Evolutionary conservation across 2,113 vertebrate genomes (phyloP), one percentile per base, ranked within the genome.

Genomic region (Embiotoca jacksoni): DNA sequence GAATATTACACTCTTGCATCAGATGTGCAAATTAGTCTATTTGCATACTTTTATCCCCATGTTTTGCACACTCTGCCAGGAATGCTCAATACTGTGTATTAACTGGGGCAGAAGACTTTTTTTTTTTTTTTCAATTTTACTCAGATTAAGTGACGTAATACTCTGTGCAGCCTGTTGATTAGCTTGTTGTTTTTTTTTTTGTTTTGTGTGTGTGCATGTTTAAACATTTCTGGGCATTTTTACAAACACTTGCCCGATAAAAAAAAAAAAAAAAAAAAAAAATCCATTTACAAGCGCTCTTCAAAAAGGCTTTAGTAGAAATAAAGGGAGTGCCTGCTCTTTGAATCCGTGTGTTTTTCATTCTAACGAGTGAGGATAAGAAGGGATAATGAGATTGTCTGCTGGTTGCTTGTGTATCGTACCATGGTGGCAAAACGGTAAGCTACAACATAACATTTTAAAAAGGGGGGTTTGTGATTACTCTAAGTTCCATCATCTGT

Each of bases 21-120:
- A 57, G 50, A 63, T 83, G 63, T 73, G 80, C 36, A 68, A 36
- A 78, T 78, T 6, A 37, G 11, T 10, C 6, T 35, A 59, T 77
- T 82, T 78, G 44, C 50, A 78, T 62, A 62, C 39, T 62, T 50
- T 52, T 14, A 5, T 32, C 32, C 13, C 10, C 10, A 16, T 52
- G 37, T 54, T 60, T 55, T 56, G 16, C 14, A 10, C 32, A 31
- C 1, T 50, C 35, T 65, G 52, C 32, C 35, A 37, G 23, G 23
- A 60, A 52, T 39, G 36, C 35, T 7, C 15, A 14, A 36, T 15
- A 50, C 36, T 31, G 11, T n/a, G 11, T 7, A 14, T 15, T 13
- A 10, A 1, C 8, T 16, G 3, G 36, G 23, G 16, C 32, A 52
- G n/a, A 52, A 8, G n/a, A 23, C 15, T 7, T 52, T 16, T 16